These are phyloP conservation scores for Cenopis cana DNA, from an alignment of 2,888 invertebrate genomes.

Conservation along the genomic window DNA sequence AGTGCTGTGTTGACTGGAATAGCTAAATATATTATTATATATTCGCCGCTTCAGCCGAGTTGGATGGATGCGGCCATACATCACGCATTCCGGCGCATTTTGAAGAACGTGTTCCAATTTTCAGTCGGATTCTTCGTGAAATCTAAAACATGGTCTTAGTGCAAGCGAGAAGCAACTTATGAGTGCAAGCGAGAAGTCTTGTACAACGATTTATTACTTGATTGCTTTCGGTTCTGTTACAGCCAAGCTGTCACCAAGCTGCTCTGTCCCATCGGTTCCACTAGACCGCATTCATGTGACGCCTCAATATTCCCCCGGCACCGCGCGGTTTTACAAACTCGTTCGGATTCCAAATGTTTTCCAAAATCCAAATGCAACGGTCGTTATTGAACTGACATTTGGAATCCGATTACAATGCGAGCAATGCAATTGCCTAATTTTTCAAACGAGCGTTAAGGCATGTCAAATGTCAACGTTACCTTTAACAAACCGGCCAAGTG, in stretches of 20 bases:
- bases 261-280: not conserved
- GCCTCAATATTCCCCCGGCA: no score
- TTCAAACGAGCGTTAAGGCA: no score
- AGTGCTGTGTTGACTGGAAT: not conserved
- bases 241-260: no score
- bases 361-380: slow-evolving; percentile 18
- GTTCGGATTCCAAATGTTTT: slow-evolving; percentile 6
- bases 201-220: no score
- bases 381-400: slow-evolving; percentile 13
- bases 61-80: not conserved
- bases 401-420: not conserved
- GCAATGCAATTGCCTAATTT: not conserved
- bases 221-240: no score
- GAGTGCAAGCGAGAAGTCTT: no score
- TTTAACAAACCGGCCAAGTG: no score
- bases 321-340: slow-evolving; percentile 5
- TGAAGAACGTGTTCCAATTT: not conserved
- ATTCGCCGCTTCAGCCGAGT: not conserved
- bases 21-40: not conserved
- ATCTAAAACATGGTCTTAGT: not conserved
- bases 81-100: not conserved
- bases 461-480: not conserved
- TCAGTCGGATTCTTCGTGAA: not conserved
- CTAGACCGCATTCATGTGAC: not conserved
- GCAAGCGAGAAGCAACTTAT: no score